Evolutionary conservation across 2,113 vertebrate genomes (phyloP).

Genomic region (Sardina pilchardus): DNA sequence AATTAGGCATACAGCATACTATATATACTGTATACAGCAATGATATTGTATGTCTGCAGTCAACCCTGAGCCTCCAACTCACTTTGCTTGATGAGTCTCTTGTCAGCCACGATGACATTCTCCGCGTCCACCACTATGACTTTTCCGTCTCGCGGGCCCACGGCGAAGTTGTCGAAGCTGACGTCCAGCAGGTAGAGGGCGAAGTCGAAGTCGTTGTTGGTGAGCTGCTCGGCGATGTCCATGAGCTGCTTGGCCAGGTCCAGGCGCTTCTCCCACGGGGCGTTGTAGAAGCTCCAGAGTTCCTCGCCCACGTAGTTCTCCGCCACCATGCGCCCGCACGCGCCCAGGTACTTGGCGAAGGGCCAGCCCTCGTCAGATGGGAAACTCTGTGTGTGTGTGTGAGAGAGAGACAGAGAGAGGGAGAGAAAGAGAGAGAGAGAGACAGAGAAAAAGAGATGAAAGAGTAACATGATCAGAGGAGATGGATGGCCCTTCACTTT

Average conservation of each 20-base stretch:
- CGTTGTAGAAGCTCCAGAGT: conserved; percentile 96
- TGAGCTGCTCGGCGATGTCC: conserved; percentile 98
- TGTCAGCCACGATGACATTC: conserved; percentile 96
- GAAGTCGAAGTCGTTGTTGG: conserved; percentile 99
- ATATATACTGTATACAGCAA: no score
- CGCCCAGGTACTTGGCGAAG: conserved; percentile 95
- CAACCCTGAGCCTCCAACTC: conserved; percentile 63
- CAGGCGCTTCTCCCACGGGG: conserved; percentile 93
- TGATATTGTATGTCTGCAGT: no score
- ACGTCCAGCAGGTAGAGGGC: conserved; percentile 98
- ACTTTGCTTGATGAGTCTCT: conserved; percentile 97
- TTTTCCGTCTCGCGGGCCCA: conserved; percentile 93
- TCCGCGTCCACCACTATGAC: conserved; percentile 98
- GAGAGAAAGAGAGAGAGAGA: background rate
- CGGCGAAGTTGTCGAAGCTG: conserved; percentile 98
- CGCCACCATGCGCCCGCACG: conserved; percentile 95
- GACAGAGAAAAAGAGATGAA: conserved; percentile 26
- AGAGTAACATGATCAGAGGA: conserved; percentile 15
- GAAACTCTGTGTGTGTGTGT: conserved; percentile 80
- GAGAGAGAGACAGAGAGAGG: conserved; percentile 33
- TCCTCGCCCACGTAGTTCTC: conserved; percentile 98
- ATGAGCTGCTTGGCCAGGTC: conserved; percentile 95
- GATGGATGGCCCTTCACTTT: background rate
- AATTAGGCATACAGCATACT: no score
- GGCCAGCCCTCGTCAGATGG: conserved; percentile 98